Conservation (phyloP, 2,797 vertebrate genomes). For the Gymnothorax reevesii region DNA sequence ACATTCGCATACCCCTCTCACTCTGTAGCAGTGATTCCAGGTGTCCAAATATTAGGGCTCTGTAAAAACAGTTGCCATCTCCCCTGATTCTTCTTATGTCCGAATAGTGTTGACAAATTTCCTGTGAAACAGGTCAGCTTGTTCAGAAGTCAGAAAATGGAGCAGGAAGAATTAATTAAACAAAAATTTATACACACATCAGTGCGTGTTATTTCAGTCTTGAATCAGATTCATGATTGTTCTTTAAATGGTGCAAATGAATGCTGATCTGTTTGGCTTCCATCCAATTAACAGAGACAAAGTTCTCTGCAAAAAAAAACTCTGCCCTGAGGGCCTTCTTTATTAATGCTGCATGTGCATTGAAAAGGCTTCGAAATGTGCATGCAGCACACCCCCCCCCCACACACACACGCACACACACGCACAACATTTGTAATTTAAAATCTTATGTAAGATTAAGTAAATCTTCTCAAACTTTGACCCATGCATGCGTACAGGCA, state of each 20-base stretch:
- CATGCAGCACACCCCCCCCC: too few relatives aligned
- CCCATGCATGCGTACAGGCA: too few relatives aligned
- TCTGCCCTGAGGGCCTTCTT: too few relatives aligned
- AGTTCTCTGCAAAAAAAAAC: background rate
- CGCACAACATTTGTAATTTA: too few relatives aligned
- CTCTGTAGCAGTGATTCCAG: constrained; percentile 74
- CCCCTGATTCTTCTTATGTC: constrained; percentile 77
- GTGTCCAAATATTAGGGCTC: constrained; percentile 78
- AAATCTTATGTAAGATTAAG: too few relatives aligned
- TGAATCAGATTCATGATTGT: background rate
- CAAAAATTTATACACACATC: background rate
- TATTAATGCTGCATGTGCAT: too few relatives aligned
- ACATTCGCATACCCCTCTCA: constrained; percentile 72
- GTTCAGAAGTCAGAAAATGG: background rate
- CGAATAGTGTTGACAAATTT: constrained; percentile 72
- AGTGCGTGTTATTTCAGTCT: background rate
- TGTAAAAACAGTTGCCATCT: constrained; percentile 88
- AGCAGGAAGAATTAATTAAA: too few relatives aligned
- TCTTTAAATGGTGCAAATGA: background rate
- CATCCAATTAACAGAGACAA: too few relatives aligned
- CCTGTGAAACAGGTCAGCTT: constrained; percentile 60
- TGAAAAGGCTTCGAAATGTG: too few relatives aligned
- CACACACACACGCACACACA: too few relatives aligned
- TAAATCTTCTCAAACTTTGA: too few relatives aligned
- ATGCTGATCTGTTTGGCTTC: background rate